Base-by-base conservation (phyloP, 1,140 invertebrate genomes). In the Hormaphis cornu region DNA sequence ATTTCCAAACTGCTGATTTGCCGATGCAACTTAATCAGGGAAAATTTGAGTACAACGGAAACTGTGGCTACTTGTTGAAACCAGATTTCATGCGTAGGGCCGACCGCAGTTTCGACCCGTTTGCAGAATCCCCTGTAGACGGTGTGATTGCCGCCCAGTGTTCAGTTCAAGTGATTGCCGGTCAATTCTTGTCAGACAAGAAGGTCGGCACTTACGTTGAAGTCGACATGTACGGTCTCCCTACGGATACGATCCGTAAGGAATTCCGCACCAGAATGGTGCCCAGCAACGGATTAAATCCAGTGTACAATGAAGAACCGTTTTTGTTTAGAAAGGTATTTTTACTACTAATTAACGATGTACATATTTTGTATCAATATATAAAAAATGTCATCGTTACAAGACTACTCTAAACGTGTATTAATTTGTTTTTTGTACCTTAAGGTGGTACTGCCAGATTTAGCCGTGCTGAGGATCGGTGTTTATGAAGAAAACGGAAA, bases 11-110 rank as follows among this genome's bases (percentile, higher is more conserved):
- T 14, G 88, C 96, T 16, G 97, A 99, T 83, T 82, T 99, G 71
- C 95, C 95, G 14, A 98, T 99, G 95, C 97, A 99, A 81, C 81
- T 99, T 69, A 99, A 99, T 81, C 96, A 98, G 82, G 97, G 97
- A 72, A 99, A 99, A 83, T 99, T 99, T 81, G 97, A 99, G 79
- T 97, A 97, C 77, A 97, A 97, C 77, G 95, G 94, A 22, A 92
- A 91, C 75, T 95, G 87, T 76, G 95, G 97, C 5, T 99, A 97
- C 81, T 81, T 99, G 14, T 81, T 99, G 63, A 99, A 99, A 79
- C 97, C 97, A 2, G 97, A 99, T 80, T 99, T 99, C 82, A 99
- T 99, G 96, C 83, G 97, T 72, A 83, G 96, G 53, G 86, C 90
- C 5, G 97, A 99, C 80, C 83, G 94, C 74, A 92, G 87, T 75